Percentiles rank a stretch among this genome's conserved stretches.
These are phyloP conservation scores for Ptyas mucosa DNA, from an alignment of 2,113 vertebrate species.

Conservation along the genomic window DNA sequence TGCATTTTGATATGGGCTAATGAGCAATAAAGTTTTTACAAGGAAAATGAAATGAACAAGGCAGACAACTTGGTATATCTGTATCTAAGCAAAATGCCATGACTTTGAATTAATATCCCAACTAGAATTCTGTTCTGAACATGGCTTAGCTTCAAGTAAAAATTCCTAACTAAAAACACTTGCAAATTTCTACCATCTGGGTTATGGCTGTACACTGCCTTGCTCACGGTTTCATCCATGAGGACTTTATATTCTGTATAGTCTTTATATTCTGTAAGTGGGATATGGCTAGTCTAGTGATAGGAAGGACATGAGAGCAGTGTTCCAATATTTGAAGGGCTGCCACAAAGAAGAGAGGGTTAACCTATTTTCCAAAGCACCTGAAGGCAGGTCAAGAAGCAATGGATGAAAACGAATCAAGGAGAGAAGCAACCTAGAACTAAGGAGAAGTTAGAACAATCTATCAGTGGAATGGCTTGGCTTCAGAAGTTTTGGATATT, in stretches of 20 bases:
- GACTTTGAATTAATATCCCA: neutral
- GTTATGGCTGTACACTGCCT: neutral
- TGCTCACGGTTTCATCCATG: no score
- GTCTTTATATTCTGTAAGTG: no score
- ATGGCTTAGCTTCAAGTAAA: neutral
- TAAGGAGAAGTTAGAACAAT: neutral
- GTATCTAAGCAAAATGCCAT: no score
- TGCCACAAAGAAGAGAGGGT: no score
- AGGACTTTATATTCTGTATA: no score
- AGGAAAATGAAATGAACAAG: neutral
- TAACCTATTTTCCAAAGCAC: no score
- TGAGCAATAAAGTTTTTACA: neutral
- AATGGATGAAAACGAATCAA: neutral
- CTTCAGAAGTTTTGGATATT: neutral
- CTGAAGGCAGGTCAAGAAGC: neutral
- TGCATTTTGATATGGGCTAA: no score
- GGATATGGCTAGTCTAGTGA: no score
- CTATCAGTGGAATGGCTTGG: neutral
- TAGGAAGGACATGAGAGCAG: no score
- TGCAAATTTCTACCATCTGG: neutral
- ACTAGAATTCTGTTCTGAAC: neutral
- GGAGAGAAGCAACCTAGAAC: neutral
- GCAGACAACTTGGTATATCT: neutral
- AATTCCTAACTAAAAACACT: neutral
- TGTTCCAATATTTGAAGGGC: no score